Conservation (phyloP, 2,888 invertebrate species). For the Macrosoma leucophasiata region DNA sequence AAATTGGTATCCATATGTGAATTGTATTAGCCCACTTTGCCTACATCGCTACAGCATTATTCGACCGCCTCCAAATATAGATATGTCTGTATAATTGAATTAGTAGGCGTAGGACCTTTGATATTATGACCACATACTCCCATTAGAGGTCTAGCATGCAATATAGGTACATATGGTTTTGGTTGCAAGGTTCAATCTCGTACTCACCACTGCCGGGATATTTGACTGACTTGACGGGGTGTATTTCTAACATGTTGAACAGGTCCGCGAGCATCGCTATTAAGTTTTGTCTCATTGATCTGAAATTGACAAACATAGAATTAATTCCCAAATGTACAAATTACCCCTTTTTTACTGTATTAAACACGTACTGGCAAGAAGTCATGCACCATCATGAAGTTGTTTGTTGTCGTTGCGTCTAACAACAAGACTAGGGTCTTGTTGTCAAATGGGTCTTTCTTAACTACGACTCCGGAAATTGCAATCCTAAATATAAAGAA, state of each 20-base stretch:
- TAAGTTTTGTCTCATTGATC: conserved; percentile 93
- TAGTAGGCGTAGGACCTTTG: conserved; percentile 59
- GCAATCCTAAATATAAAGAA: no score
- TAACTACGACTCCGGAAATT: no score
- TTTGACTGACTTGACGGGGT: conserved; percentile 91
- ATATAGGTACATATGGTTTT: conserved; percentile 33
- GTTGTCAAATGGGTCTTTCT: no score
- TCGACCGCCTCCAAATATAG: conserved; percentile 34
- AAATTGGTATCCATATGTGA: no score
- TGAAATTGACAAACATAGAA: no score
- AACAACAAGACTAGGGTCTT: no score
- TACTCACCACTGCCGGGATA: conserved; percentile 82
- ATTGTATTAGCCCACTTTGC: no score
- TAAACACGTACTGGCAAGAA: no score
- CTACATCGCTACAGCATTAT: conserved; percentile 53
- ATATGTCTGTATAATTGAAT: conserved; percentile 31
- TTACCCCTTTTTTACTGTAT: no score
- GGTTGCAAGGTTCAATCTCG: conserved; percentile 4
- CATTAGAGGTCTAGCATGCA: conserved; percentile 64
- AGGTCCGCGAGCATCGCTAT: conserved; percentile 94
- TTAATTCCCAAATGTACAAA: no score
- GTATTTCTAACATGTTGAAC: conserved; percentile 94
- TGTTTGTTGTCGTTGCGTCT: no score
- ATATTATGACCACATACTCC: conserved; percentile 76
- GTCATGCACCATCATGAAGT: no score